Percentiles rank a stretch among this genome's conserved stretches.
These are phyloP conservation scores for Marasmarcha lunaedactyla DNA, from an alignment of 2,888 invertebrate genomes.

Conservation along the genomic window DNA sequence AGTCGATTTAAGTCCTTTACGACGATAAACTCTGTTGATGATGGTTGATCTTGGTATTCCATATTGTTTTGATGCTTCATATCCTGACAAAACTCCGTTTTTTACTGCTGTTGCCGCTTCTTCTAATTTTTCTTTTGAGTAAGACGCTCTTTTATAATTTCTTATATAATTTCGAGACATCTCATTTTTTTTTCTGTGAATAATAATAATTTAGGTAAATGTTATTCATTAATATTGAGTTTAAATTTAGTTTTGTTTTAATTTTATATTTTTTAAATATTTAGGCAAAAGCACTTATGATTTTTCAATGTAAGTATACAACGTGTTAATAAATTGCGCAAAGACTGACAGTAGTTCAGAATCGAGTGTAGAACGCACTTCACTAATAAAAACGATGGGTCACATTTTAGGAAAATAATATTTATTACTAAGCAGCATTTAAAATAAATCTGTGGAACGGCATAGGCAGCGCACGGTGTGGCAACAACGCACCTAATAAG, in stretches of 20 bases:
- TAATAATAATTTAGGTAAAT: slow-evolving; percentile 1
- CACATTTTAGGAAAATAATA: too few species aligned
- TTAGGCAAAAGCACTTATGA: neutral
- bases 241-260: too few species aligned
- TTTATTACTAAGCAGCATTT: too few species aligned
- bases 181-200: slow-evolving; percentile 5
- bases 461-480: too few species aligned
- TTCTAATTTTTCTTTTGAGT: slow-evolving; percentile 10
- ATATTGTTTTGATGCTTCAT: slow-evolving; percentile 10
- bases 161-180: slow-evolving; percentile 11
- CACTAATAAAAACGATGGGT: too few species aligned
- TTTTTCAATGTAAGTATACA: too few species aligned
- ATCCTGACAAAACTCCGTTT: slow-evolving; percentile 8
- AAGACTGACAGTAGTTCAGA: too few species aligned
- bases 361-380: too few species aligned
- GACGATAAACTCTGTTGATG: slow-evolving; percentile 3
- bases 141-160: slow-evolving; percentile 8
- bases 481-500: too few species aligned
- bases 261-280: neutral
- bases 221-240: too few species aligned
- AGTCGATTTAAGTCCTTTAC: slow-evolving; percentile 7
- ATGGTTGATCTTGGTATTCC: slow-evolving; percentile 11
- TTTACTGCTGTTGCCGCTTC: slow-evolving; percentile 11
- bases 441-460: too few species aligned
- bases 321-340: too few species aligned